phyloP scores from a whole-genome alignment of 2,888 invertebrate genomes.

The Adelognathus sp. region DNA sequence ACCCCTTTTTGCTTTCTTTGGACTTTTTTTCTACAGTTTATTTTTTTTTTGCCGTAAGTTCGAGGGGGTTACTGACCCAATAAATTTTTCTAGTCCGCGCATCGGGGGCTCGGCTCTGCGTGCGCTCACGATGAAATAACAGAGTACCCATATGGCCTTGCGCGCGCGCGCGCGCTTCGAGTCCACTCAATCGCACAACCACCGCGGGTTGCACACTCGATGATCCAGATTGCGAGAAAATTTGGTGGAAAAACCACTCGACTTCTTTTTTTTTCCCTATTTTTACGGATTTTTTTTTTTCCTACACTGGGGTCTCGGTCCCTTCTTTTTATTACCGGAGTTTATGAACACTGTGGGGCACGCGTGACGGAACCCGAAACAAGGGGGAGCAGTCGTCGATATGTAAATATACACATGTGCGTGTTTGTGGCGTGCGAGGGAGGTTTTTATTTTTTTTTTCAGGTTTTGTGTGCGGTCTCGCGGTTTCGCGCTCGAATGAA shows the following conservation, averaged over 20 bases:
- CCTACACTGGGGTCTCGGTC: background rate
- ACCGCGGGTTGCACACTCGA: constrained; percentile 16
- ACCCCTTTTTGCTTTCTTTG: constrained; percentile 16
- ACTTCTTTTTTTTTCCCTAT: background rate
- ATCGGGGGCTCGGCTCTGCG: background rate
- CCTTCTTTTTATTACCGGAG: background rate
- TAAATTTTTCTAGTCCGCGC: constrained; percentile 33
- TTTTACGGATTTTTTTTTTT: background rate
- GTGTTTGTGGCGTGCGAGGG: background rate
- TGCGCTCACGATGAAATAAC: constrained; percentile 36
- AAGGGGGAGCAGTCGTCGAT: constrained; percentile 11
- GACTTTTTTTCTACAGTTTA: background rate
- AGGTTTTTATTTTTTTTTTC: constrained; percentile 7
- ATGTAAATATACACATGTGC: background rate
- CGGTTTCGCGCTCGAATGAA: constrained; percentile 16
- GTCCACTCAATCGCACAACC: constrained; percentile 14
- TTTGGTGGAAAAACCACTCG: constrained; percentile 4
- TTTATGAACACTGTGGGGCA: background rate
- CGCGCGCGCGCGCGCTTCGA: background rate
- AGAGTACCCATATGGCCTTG: constrained; percentile 27
- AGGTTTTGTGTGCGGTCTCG: constrained; percentile 16
- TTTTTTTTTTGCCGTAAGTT: background rate
- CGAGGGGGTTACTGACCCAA: constrained; percentile 35
- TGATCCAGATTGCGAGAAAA: constrained; percentile 20
- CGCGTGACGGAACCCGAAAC: constrained; percentile 26